Evolutionary conservation across 2,113 vertebrate genomes (phyloP).

Genomic region (Jacana jacana): DNA sequence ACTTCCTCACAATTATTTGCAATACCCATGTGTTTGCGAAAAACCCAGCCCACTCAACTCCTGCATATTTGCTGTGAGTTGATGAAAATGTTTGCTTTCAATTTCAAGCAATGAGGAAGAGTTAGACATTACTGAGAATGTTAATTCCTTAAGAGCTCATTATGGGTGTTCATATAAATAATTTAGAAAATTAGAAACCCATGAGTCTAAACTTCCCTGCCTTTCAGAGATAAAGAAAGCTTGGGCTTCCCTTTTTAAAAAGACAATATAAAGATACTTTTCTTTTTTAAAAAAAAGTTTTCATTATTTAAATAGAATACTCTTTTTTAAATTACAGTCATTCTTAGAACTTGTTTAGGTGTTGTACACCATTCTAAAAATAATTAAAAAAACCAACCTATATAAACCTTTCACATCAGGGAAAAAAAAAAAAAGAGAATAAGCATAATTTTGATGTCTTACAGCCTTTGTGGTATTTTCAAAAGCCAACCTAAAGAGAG

Average conservation of each 20-base stretch:
- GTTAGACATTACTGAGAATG: not conserved
- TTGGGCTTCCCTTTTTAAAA: not conserved
- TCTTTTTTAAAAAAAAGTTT: not conserved
- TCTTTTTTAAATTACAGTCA: not conserved
- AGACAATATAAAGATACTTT: not conserved
- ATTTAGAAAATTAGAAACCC: not conserved
- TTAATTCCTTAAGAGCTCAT: not conserved
- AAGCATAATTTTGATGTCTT: not conserved
- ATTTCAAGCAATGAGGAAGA: not conserved
- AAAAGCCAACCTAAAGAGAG: not conserved
- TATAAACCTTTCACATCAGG: not conserved
- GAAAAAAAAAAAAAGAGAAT: not conserved
- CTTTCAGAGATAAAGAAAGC: not conserved
- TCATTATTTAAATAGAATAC: not conserved
- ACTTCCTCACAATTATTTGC: not conserved
- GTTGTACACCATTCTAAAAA: not conserved
- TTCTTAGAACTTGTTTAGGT: not conserved
- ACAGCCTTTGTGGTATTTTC: not conserved
- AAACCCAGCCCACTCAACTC: not conserved
- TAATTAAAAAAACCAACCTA: not conserved
- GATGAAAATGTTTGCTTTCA: not conserved
- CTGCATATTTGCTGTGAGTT: not conserved
- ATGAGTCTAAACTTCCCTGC: not conserved
- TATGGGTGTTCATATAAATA: not conserved
- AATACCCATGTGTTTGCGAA: not conserved